These are phyloP conservation scores for Decapterus maruadsi DNA, from an alignment of 2,797 vertebrate species.

Conservation along the genomic window DNA sequence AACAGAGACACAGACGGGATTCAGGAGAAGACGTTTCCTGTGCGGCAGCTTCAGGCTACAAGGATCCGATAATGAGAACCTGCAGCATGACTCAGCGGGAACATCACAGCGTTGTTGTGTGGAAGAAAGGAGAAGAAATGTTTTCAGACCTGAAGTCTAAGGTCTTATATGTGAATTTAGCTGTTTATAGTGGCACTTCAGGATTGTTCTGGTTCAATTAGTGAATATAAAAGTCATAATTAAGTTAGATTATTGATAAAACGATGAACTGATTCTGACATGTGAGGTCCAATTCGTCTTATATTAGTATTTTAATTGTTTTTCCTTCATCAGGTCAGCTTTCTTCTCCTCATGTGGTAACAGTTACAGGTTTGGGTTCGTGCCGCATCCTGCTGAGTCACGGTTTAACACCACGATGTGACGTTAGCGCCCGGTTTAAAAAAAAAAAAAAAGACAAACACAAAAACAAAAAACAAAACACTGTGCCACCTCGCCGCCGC, in stretches of 20 bases:
- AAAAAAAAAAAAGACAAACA: too few species aligned
- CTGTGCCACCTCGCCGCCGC: constrained; percentile 10
- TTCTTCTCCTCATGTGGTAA: neutral
- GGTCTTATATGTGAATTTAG: neutral
- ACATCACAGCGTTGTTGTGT: neutral
- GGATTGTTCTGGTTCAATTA: neutral
- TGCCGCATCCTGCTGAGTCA: neutral
- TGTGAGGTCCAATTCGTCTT: neutral
- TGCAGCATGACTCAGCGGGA: neutral
- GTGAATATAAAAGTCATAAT: neutral
- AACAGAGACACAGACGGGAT: neutral
- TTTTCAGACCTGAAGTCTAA: neutral
- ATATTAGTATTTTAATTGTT: neutral
- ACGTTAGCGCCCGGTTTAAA: neutral
- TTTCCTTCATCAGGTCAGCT: too few species aligned
- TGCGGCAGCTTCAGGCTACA: neutral
- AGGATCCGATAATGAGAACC: neutral
- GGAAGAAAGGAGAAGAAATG: too few species aligned
- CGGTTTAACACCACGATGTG: neutral
- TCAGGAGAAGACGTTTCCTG: neutral
- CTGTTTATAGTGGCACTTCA: too few species aligned
- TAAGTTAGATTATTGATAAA: too few species aligned
- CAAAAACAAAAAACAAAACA: neutral
- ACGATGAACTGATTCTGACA: too few species aligned
- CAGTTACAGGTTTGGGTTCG: constrained; percentile 7